A percentile compares a stretch with the other conserved stretches of the same genome.
phyloP scores from a whole-genome alignment of 2,797 vertebrate species.

The Esox masquinongy region DNA sequence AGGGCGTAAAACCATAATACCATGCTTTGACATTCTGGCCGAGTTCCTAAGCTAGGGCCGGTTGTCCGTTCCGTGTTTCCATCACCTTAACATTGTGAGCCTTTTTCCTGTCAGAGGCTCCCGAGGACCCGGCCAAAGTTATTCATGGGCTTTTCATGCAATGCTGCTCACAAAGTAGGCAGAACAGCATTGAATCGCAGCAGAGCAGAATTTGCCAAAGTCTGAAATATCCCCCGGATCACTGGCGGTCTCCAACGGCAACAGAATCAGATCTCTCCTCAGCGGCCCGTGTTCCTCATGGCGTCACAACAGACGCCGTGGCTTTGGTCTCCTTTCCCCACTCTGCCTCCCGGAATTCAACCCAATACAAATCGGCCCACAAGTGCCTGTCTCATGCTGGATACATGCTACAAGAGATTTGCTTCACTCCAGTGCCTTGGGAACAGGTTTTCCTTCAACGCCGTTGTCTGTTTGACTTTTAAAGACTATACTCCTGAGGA shows the following conservation, averaged over 20 bases:
- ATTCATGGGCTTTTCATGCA: conserved; percentile 52
- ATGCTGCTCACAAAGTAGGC: conserved; percentile 69
- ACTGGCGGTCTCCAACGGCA: conserved; percentile 49
- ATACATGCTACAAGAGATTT: conserved; percentile 60
- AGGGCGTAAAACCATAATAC: background rate
- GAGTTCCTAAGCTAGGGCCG: background rate
- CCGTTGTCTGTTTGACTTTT: conserved; percentile 63
- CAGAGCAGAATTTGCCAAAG: conserved; percentile 52
- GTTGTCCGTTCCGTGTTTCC: background rate
- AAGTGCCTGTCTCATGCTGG: conserved; percentile 56
- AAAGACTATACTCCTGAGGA: conserved; percentile 52
- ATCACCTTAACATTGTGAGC: conserved; percentile 20
- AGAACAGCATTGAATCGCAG: conserved; percentile 59
- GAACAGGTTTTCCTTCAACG: conserved; percentile 59
- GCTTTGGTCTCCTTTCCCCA: conserved; percentile 33
- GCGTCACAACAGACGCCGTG: conserved; percentile 41
- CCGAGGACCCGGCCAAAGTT: background rate
- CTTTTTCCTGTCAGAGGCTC: conserved; percentile 51
- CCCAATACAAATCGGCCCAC: conserved; percentile 47
- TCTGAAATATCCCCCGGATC: conserved; percentile 64
- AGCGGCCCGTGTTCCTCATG: conserved; percentile 44
- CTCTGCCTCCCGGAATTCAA: conserved; percentile 62
- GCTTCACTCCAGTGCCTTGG: conserved; percentile 61
- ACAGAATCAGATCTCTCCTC: conserved; percentile 45
- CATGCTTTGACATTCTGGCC: background rate